Percentiles rank a stretch among this genome's conserved stretches.
Conservation (phyloP, 1,140 invertebrate species). For the Drosophila guanche region DNA sequence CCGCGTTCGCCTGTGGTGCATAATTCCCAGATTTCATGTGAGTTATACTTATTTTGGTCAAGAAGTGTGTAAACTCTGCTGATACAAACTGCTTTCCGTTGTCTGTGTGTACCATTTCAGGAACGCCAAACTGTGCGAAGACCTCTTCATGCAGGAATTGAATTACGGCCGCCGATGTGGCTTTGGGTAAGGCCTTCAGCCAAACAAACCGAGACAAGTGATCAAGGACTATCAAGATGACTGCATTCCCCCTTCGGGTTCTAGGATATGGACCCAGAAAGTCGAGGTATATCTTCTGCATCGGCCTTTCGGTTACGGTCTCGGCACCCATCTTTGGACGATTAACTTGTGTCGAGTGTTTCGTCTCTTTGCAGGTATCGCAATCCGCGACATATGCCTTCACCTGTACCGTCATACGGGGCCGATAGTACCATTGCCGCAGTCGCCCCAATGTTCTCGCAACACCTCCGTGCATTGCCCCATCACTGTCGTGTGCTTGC, state of each 20-base stretch:
- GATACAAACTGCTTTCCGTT: conserved; percentile 31
- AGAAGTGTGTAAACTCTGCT: neutral
- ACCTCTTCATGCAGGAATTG: conserved; percentile 5
- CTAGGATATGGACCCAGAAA: conserved; percentile 27
- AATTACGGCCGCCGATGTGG: neutral
- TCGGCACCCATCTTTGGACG: neutral
- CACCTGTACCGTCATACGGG: neutral
- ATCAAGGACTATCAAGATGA: conserved; percentile 24
- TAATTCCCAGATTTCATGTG: neutral
- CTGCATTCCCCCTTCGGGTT: conserved; percentile 14
- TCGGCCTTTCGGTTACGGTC: neutral
- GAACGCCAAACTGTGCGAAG: conserved; percentile 21
- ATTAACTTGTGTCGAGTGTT: neutral
- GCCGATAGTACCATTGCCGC: conserved; percentile 12
- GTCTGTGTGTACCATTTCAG: neutral
- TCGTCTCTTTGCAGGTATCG: conserved; percentile 1
- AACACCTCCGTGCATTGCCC: conserved; percentile 10
- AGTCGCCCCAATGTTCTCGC: neutral
- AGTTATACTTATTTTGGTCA: neutral
- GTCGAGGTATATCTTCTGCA: conserved; percentile 26
- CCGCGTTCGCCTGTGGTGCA: too few relatives aligned
- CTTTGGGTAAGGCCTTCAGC: conserved; percentile 15
- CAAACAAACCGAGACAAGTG: conserved; percentile 18
- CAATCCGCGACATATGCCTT: neutral
- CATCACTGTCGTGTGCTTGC: neutral